A percentile compares a stretch with the other conserved stretches of the same genome.
Evolutionary conservation across 2,113 vertebrate species (phyloP).

Genomic region (Antennarius striatus): DNA sequence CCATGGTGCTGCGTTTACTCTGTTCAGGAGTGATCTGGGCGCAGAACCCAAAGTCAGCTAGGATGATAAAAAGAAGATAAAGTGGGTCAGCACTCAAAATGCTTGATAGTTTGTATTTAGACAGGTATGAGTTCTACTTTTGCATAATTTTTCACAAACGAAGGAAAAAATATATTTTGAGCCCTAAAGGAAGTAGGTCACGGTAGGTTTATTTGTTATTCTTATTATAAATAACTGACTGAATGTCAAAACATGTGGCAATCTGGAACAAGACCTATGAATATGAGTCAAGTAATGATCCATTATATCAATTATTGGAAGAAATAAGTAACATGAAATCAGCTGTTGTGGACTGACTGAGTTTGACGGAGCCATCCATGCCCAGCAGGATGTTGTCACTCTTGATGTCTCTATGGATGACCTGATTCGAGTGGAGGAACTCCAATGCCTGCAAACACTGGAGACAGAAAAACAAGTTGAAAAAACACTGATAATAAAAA

Average conservation of each 20-base stretch:
- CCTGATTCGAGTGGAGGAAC: constrained; percentile 96
- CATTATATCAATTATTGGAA: neutral
- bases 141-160: too few relatives aligned
- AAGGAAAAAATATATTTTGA: too few relatives aligned
- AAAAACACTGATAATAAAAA: too few relatives aligned
- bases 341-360: constrained; percentile 82
- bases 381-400: constrained; percentile 98
- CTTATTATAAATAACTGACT: too few relatives aligned
- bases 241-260: too few relatives aligned
- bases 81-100: neutral
- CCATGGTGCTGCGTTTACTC: constrained; percentile 98
- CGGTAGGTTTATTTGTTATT: too few relatives aligned
- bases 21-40: constrained; percentile 98
- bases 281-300: too few relatives aligned
- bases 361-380: constrained; percentile 97
- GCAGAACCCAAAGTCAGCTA: constrained; percentile 97
- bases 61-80: constrained; percentile 16
- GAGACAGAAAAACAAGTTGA: neutral
- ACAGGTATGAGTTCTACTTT: too few relatives aligned
- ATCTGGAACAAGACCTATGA: too few relatives aligned
- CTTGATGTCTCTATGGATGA: constrained; percentile 99
- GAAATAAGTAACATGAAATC: neutral
- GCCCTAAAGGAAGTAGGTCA: too few relatives aligned
- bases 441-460: constrained; percentile 97
- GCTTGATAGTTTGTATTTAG: too few relatives aligned